Percentiles rank a stretch among this genome's conserved stretches.
phyloP scores from a whole-genome alignment of 2,888 invertebrate genomes.

The Pyrochroa serraticornis region DNA sequence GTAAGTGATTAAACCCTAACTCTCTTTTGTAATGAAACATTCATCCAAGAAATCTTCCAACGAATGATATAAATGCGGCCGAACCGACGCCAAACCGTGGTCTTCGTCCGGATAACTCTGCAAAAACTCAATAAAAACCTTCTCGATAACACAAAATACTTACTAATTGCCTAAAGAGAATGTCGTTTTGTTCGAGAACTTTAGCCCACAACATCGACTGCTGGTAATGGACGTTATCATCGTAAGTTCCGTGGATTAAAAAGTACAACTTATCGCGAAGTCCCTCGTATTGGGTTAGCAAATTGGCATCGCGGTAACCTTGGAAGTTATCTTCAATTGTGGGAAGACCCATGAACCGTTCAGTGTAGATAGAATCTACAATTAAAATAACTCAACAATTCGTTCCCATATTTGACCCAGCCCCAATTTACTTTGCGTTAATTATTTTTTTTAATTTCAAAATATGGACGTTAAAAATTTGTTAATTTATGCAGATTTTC shows the following conservation, averaged over 20 bases:
- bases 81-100: constrained; percentile 81
- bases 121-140: constrained; percentile 30
- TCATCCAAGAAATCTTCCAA: constrained; percentile 81
- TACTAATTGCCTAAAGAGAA: constrained; percentile 92
- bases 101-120: constrained; percentile 96
- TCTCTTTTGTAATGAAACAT: constrained; percentile 58
- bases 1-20: constrained; percentile 5
- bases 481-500: not conserved
- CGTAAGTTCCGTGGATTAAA: constrained; percentile 92
- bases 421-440: no score
- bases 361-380: constrained; percentile 95
- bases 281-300: constrained; percentile 70
- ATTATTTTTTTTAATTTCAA: no score
- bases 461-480: no score
- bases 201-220: constrained; percentile 92
- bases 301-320: constrained; percentile 78
- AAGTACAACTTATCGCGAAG: constrained; percentile 79
- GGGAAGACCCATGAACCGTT: constrained; percentile 93
- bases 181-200: constrained; percentile 81
- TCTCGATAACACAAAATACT: constrained; percentile 35
- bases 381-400: no score
- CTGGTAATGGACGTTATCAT: constrained; percentile 97
- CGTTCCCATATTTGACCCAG: no score
- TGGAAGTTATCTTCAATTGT: constrained; percentile 68
- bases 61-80: constrained; percentile 88